These are phyloP conservation scores for Oreochromis spilurus DNA, from an alignment of 2,113 vertebrate genomes.

Conservation along the genomic window DNA sequence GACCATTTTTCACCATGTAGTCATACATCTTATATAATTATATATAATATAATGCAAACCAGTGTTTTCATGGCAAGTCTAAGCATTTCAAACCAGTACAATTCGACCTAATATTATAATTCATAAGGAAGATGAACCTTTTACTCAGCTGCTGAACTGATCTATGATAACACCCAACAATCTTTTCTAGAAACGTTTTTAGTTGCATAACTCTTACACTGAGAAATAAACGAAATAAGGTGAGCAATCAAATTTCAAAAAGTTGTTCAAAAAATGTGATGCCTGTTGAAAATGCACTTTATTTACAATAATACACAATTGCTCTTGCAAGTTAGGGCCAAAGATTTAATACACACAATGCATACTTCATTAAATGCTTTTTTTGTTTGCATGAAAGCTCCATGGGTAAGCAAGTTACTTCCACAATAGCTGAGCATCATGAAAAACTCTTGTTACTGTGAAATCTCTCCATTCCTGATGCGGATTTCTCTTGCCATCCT, in stretches of 20 bases:
- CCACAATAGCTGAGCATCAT: not conserved
- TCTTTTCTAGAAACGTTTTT: not conserved
- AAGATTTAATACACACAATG: not conserved
- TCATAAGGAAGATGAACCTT: not conserved
- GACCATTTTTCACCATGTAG: not conserved
- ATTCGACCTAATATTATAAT: not conserved
- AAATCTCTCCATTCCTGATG: slow-evolving; percentile 71
- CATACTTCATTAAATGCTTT: not conserved
- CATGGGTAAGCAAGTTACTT: not conserved
- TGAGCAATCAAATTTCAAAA: not conserved
- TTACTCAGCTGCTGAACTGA: not conserved
- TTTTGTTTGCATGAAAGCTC: not conserved
- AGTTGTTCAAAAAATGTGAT: not conserved
- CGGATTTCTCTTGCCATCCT: slow-evolving; percentile 81
- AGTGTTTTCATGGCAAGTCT: not conserved
- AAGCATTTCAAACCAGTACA: not conserved
- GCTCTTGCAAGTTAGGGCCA: not conserved
- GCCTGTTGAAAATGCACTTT: not conserved
- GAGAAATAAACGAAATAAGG: not conserved
- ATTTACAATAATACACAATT: slow-evolving; percentile 24
- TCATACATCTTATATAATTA: not conserved
- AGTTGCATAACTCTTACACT: not conserved
- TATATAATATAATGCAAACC: not conserved
- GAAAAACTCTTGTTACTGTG: not conserved
- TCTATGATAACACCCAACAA: not conserved